Base-by-base conservation (phyloP, 2,113 vertebrate species). In the Pteropus alecto region DNA sequence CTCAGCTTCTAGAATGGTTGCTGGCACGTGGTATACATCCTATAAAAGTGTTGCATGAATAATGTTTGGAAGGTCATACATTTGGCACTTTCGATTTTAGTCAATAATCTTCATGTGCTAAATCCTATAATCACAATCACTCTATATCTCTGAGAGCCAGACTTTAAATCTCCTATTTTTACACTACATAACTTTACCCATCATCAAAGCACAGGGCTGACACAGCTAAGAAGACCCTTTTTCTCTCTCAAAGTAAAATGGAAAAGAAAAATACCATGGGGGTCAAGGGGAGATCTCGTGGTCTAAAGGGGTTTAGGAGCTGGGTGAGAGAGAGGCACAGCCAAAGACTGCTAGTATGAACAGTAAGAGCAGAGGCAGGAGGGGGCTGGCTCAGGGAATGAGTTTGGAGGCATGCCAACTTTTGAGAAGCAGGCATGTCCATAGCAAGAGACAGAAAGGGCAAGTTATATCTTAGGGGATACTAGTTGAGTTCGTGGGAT, bases 311-410 rank as follows among this genome's bases (percentile, higher is more conserved):
- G 1, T 2, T 54, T n/a, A 74, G 16, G 48, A 65, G 19, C 46
- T 33, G 16, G 19, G 2, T 11, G 28, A 58, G 6, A n/a, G 35
- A 58, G 6, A n/a, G 35, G 63, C 1, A 18, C 0, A 30, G 24
- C 10, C 33, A 22, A 63, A 83, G 28, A 12, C 30, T 18, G 33
- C 5, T 1, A 5, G 21, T 30, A 4, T 54, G 21, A 35, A 54
- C 30, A 28, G 0, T 38, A 9, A 7, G 1, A 35, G 14, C 26
- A 22, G 33, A 41, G 28, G 6, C 24, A 28, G 48, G 13, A 73
- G 16, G 18, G 13, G 33, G 21, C 54, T 93, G 78, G 46, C 24
- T 92, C 63, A 70, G 74, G 71, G 43, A 86, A 12, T 10, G 1
- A 21, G 12, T 35, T 18, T 43, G 78, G 73, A 22, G 26, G n/a